Evolutionary conservation across 2,888 invertebrate species (phyloP).

Genomic region (Calephelis perditalis): DNA sequence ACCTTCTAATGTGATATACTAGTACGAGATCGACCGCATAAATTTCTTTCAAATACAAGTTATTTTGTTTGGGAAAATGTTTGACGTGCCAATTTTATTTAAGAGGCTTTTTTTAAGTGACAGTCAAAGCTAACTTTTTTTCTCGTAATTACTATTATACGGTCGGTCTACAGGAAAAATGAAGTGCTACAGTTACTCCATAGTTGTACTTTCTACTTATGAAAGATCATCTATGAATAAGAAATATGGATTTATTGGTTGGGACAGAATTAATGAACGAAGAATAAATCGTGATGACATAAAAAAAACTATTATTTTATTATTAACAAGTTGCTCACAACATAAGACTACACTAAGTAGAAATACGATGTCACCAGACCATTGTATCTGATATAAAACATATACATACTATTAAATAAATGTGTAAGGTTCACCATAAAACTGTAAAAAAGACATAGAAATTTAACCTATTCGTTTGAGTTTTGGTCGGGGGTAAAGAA

Average conservation of each 20-base stretch:
- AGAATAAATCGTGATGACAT: constrained; percentile 57
- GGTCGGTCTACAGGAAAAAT: not conserved
- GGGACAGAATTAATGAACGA: constrained; percentile 52
- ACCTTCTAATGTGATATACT: not conserved
- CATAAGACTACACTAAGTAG: constrained; percentile 65
- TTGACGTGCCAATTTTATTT: no score
- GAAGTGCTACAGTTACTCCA: not conserved
- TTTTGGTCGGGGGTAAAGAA: constrained; percentile 47
- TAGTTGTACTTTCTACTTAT: not conserved
- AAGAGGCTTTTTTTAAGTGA: no score
- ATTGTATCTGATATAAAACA: constrained; percentile 46
- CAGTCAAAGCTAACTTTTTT: no score
- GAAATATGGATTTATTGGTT: constrained; percentile 33
- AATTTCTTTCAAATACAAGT: no score
- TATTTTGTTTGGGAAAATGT: no score
- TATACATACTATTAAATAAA: constrained; percentile 53
- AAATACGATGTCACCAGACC: constrained; percentile 52
- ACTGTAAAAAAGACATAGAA: constrained; percentile 24
- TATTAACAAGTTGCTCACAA: constrained; percentile 66
- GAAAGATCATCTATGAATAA: constrained; percentile 45
- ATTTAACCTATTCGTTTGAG: constrained; percentile 26
- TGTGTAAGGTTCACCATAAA: constrained; percentile 52
- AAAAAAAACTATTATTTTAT: constrained; percentile 63
- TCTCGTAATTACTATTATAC: not conserved
- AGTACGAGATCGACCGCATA: not conserved